A percentile compares a stretch with the other conserved stretches of the same genome.
These are phyloP conservation scores for Drosophila fungiperda DNA, from an alignment of 2,888 invertebrate species.

Conservation along the genomic window DNA sequence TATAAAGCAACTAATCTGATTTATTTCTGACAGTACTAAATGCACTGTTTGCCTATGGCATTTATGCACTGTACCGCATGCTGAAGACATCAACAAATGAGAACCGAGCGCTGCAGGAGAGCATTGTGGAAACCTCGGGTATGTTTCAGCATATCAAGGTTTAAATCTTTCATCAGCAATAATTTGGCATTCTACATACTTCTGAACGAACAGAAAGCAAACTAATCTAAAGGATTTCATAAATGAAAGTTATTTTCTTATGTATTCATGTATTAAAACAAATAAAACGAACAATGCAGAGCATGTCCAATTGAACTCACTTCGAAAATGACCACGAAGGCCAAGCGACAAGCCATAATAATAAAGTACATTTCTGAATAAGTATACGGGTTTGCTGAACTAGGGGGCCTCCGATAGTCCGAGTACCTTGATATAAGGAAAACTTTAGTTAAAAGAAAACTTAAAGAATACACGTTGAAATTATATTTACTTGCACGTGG, in stretches of 20 bases:
- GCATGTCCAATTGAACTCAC: slow-evolving; percentile 85
- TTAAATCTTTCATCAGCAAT: slow-evolving; percentile 48
- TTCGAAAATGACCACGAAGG: slow-evolving; percentile 97
- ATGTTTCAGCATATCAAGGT: slow-evolving; percentile 82
- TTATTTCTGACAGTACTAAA: slow-evolving; percentile 67
- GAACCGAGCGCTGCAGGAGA: slow-evolving; percentile 76
- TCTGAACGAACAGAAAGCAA: slow-evolving; percentile 54
- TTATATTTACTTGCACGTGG: slow-evolving; percentile 87
- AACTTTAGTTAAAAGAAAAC: not conserved
- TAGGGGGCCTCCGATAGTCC: slow-evolving; percentile 92
- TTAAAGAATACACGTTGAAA: not conserved
- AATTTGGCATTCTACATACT: slow-evolving; percentile 25
- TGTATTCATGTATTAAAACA: slow-evolving; percentile 48
- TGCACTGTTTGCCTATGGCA: slow-evolving; percentile 76
- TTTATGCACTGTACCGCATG: slow-evolving; percentile 79
- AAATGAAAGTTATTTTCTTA: slow-evolving; percentile 27
- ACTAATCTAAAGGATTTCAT: slow-evolving; percentile 47
- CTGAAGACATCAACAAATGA: slow-evolving; percentile 76
- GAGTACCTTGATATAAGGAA: slow-evolving; percentile 87
- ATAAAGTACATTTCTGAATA: slow-evolving; percentile 94
- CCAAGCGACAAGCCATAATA: slow-evolving; percentile 94
- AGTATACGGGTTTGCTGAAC: slow-evolving; percentile 87
- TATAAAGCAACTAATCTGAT: not conserved
- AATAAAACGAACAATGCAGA: slow-evolving; percentile 50
- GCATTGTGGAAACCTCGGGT: slow-evolving; percentile 80